Conservation (phyloP, 2,797 vertebrate species). For the Galaxias olidus region DNA sequence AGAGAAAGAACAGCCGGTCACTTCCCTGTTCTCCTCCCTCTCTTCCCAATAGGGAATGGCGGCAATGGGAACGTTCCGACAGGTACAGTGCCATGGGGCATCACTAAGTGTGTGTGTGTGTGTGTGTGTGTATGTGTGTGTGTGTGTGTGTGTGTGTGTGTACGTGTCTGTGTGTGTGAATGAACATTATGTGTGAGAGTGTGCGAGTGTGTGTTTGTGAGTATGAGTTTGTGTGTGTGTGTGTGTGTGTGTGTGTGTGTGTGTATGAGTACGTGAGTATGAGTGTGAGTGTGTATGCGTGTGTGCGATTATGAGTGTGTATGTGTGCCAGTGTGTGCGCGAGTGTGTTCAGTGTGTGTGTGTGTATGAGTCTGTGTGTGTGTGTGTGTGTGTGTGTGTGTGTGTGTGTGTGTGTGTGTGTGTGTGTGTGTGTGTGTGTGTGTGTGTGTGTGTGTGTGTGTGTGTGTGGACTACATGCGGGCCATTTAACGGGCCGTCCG, state of each 20-base stretch:
- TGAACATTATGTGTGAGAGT: too few relatives aligned
- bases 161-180: neutral
- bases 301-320: neutral
- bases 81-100: too few relatives aligned
- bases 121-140: too few relatives aligned
- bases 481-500: slow-evolving; percentile 26
- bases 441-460: neutral
- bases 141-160: too few relatives aligned
- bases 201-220: neutral
- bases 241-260: slow-evolving; percentile 10
- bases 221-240: neutral
- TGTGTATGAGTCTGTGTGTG: too few relatives aligned
- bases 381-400: neutral
- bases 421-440: neutral
- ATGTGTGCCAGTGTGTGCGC: slow-evolving; percentile 4
- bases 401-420: neutral
- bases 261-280: neutral
- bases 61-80: too few relatives aligned
- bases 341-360: too few relatives aligned
- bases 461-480: slow-evolving; percentile 14
- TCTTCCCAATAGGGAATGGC: too few relatives aligned
- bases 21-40: neutral
- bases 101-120: slow-evolving; percentile 3
- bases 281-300: neutral
- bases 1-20: slow-evolving; percentile 9